Percentiles rank a stretch among this genome's conserved stretches.
phyloP scores from a whole-genome alignment of 1,140 invertebrate genomes.

The Cecropterus lyciades region DNA sequence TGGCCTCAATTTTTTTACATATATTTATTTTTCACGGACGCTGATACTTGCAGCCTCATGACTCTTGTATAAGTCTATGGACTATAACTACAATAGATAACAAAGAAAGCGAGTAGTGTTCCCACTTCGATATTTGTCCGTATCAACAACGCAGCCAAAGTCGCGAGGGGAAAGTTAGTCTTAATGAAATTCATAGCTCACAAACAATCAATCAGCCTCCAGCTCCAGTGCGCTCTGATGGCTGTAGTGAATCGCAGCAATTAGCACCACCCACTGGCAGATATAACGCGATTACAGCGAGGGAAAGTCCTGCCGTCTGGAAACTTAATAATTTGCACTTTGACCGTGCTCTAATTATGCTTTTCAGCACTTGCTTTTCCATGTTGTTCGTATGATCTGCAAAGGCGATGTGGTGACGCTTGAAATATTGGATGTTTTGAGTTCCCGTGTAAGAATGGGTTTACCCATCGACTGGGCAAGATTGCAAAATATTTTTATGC shows the following conservation, averaged over 20 bases:
- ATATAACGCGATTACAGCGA: background rate
- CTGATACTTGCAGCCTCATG: no score
- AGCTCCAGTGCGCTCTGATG: background rate
- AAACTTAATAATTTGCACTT: background rate
- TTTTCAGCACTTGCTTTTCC: background rate
- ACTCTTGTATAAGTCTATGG: no score
- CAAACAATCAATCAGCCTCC: constrained; percentile 14
- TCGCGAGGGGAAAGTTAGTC: background rate
- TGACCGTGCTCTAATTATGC: background rate
- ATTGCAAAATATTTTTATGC: no score
- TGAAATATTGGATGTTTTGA: background rate
- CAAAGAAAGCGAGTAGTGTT: no score
- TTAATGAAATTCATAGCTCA: constrained; percentile 2
- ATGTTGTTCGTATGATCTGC: background rate
- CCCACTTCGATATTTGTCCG: no score
- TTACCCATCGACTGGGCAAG: no score
- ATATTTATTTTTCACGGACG: no score
- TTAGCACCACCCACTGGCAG: constrained; percentile 6
- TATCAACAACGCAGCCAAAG: no score
- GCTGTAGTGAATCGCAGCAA: constrained; percentile 14
- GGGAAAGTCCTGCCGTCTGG: background rate
- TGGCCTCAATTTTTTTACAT: no score
- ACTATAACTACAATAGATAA: no score
- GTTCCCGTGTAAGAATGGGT: no score
- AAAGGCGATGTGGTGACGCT: background rate